Conservation (phyloP, 2,888 invertebrate genomes). For the Epirrhoe tristata region DNA sequence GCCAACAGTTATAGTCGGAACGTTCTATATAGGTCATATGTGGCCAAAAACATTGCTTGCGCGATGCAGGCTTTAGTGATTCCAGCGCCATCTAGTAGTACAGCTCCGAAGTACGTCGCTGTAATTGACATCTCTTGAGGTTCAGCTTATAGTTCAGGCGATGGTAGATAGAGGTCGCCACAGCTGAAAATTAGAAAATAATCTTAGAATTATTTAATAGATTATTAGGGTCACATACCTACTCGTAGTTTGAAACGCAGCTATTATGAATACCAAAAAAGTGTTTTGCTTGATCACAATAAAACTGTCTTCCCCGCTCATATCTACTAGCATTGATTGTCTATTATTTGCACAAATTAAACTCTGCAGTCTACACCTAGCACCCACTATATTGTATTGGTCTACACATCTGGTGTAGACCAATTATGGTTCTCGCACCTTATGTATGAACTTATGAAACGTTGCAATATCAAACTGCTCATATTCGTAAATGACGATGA, state of each 20-base stretch:
- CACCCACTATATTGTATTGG: neutral
- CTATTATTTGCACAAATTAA: constrained; percentile 3
- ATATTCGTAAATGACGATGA: neutral
- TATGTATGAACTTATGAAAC: constrained; percentile 7
- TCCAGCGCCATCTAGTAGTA: no score
- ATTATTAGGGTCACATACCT: neutral
- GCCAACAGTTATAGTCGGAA: no score
- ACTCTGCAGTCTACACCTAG: constrained; percentile 10
- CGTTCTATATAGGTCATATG: no score
- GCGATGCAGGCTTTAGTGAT: no score
- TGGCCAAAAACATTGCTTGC: no score
- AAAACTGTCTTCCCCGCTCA: neutral
- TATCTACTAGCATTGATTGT: neutral
- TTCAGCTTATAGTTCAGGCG: no score
- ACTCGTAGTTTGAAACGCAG: neutral
- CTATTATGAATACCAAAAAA: neutral
- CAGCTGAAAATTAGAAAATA: no score
- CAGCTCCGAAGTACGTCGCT: no score
- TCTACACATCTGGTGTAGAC: neutral
- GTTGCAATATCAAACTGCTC: neutral
- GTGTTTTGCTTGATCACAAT: neutral
- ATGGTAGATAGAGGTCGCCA: no score
- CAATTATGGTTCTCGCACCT: constrained; percentile 9
- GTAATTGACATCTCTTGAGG: no score
- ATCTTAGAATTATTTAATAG: neutral